A percentile compares a stretch with the other conserved stretches of the same genome.
Evolutionary conservation across 2,113 vertebrate species (phyloP).

Genomic region (Cyphomyrus plagiostoma): DNA sequence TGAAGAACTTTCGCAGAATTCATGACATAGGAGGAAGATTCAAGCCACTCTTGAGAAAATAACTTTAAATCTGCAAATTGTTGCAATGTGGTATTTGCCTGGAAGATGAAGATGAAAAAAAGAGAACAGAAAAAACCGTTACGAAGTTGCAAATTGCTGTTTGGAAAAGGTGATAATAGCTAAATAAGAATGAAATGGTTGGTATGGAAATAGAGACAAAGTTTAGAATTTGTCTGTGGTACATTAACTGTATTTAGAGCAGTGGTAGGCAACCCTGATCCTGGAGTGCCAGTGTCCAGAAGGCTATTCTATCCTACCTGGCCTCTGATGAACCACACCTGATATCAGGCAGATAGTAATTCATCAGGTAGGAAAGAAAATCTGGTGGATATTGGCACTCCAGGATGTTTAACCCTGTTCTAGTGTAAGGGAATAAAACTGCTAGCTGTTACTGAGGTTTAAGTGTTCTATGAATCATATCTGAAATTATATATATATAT

Average conservation of each 20-base stretch:
- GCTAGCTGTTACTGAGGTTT: neutral
- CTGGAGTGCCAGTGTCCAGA: neutral
- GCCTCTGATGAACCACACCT: neutral
- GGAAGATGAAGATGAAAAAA: slow-evolving; percentile 30
- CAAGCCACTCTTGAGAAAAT: slow-evolving; percentile 77
- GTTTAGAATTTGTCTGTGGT: neutral
- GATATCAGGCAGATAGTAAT: neutral
- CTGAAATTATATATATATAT: too few species aligned
- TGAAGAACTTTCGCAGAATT: slow-evolving; percentile 66
- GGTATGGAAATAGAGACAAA: neutral
- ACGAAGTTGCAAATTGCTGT: neutral
- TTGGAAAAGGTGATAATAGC: neutral
- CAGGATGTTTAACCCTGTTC: neutral
- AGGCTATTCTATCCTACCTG: neutral
- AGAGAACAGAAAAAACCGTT: slow-evolving; percentile 7
- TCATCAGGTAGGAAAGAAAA: neutral
- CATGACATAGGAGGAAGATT: slow-evolving; percentile 67
- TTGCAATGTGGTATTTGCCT: slow-evolving; percentile 81
- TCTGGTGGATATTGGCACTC: neutral
- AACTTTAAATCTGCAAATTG: slow-evolving; percentile 72
- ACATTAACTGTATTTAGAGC: neutral
- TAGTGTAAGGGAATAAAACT: neutral
- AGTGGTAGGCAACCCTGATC: neutral
- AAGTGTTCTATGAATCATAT: too few species aligned
- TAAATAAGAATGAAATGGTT: neutral